Conservation (phyloP, 2,888 invertebrate species). For the Ochropleura leucogaster region DNA sequence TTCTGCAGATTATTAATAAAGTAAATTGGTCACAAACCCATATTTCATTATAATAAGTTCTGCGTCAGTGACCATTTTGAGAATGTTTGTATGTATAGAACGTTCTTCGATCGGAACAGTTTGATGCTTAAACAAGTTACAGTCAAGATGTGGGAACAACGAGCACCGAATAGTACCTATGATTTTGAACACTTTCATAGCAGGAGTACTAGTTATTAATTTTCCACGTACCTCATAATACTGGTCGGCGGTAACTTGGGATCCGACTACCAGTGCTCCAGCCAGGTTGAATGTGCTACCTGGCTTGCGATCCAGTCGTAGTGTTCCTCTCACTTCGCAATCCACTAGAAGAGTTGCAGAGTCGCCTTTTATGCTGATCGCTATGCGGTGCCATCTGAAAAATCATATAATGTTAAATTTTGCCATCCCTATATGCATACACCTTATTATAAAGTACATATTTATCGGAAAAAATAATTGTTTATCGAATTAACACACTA, state of each 20-base stretch:
- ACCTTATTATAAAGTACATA: not conserved
- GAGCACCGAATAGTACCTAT: not conserved
- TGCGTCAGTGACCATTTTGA: too few species aligned
- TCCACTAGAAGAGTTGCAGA: slow-evolving; percentile 94
- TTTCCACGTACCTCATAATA: slow-evolving; percentile 89
- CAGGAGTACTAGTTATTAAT: not conserved
- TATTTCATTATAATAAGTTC: too few species aligned
- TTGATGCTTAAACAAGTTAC: not conserved
- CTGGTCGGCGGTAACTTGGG: slow-evolving; percentile 93
- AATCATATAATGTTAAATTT: not conserved
- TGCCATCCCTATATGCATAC: not conserved
- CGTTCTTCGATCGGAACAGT: not conserved
- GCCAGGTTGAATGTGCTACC: slow-evolving; percentile 92
- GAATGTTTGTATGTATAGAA: not conserved
- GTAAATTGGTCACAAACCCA: too few species aligned
- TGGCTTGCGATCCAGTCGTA: slow-evolving; percentile 90
- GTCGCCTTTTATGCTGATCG: slow-evolving; percentile 95
- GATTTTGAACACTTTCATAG: not conserved
- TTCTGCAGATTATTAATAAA: too few species aligned
- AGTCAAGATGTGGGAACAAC: not conserved
- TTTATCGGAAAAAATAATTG: not conserved
- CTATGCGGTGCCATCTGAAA: slow-evolving; percentile 95
- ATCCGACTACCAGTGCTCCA: slow-evolving; percentile 94
- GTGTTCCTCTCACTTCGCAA: slow-evolving; percentile 92
- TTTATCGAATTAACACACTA: not conserved